These are phyloP conservation scores for Pogonus chalceus DNA, from an alignment of 1,140 invertebrate species.

Conservation along the genomic window DNA sequence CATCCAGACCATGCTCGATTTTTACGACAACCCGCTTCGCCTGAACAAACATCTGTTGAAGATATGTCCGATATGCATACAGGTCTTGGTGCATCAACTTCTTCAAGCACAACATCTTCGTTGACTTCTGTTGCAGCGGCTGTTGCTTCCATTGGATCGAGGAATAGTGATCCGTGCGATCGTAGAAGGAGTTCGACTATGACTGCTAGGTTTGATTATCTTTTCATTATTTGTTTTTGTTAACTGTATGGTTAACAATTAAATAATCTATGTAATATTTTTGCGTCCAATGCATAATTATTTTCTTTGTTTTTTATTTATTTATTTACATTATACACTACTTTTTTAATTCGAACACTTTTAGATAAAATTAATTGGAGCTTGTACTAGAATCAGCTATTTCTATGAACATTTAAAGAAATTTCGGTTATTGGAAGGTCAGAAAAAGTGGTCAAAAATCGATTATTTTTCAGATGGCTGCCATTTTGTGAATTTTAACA, in stretches of 20 bases:
- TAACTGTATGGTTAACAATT: too few relatives aligned
- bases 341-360: not conserved
- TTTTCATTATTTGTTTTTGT: not conserved
- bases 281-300: too few relatives aligned
- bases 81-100: constrained; percentile 33
- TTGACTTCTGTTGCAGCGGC: constrained; percentile 42
- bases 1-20: constrained; percentile 59
- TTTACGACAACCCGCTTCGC: constrained; percentile 37
- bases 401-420: too few relatives aligned
- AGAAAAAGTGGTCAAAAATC: too few relatives aligned
- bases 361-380: too few relatives aligned
- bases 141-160: constrained; percentile 30
- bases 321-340: not conserved
- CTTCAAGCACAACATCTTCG: constrained; percentile 48
- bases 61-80: constrained; percentile 36
- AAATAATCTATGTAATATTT: too few relatives aligned
- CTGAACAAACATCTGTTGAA: constrained; percentile 39
- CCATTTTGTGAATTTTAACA: too few relatives aligned
- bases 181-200: constrained; percentile 38
- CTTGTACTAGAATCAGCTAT: too few relatives aligned
- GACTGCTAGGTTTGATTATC: constrained; percentile 29
- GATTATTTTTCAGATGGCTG: too few relatives aligned
- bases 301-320: not conserved
- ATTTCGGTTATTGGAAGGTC: too few relatives aligned
- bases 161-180: constrained; percentile 37